Evolutionary conservation across 2,888 invertebrate genomes (phyloP).

Genomic region (Perithous albicinctus): DNA sequence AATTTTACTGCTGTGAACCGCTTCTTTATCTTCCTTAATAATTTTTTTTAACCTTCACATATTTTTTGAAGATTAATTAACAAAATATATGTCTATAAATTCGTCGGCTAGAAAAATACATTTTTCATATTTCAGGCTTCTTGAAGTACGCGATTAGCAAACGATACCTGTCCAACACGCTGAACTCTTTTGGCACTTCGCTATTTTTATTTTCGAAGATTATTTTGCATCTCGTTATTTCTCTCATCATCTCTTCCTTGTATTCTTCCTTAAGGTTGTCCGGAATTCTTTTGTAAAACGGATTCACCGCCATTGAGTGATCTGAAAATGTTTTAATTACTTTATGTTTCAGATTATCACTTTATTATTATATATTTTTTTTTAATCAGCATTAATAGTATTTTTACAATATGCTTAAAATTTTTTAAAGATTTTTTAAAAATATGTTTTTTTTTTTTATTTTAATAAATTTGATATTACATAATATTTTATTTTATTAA

Average conservation of each 20-base stretch:
- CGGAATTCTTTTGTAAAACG: conserved; percentile 89
- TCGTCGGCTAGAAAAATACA: not conserved
- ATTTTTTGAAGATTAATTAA: too few relatives aligned
- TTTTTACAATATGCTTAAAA: too few relatives aligned
- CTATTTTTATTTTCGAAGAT: conserved; percentile 83
- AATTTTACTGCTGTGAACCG: too few relatives aligned
- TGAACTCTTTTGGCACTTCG: conserved; percentile 83
- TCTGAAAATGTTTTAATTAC: conserved; percentile 87
- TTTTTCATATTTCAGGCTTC: conserved; percentile 72
- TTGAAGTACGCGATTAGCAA: conserved; percentile 79
- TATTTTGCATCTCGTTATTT: conserved; percentile 85
- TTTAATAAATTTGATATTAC: too few relatives aligned
- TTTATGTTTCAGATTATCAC: too few relatives aligned
- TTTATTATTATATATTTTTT: too few relatives aligned
- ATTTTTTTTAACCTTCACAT: too few relatives aligned
- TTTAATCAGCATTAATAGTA: too few relatives aligned
- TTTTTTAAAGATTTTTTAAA: too few relatives aligned
- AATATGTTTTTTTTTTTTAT: too few relatives aligned
- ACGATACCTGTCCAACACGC: conserved; percentile 82
- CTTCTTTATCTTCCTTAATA: too few relatives aligned
- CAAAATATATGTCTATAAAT: not conserved
- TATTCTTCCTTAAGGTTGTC: conserved; percentile 87
- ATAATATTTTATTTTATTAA: too few relatives aligned
- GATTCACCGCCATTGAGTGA: conserved; percentile 89
- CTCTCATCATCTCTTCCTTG: conserved; percentile 87